Conservation (phyloP, 2,797 vertebrate genomes). For the Xenopus petersii region DNA sequence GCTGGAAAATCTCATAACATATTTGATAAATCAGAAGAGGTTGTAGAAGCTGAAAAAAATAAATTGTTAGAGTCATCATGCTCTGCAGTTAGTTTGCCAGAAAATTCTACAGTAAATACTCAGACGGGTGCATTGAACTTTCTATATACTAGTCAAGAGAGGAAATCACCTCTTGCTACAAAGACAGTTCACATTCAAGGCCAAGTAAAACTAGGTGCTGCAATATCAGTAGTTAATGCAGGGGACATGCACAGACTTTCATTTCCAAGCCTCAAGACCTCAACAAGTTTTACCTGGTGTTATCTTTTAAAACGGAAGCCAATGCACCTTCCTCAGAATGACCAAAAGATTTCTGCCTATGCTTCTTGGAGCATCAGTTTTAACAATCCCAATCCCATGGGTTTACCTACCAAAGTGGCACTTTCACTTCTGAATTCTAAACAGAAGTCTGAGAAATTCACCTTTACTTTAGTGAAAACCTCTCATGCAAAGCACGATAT, state of each 20-base stretch:
- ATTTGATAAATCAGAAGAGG: slow-evolving; percentile 62
- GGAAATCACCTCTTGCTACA: slow-evolving; percentile 66
- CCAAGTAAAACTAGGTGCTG: slow-evolving; percentile 71
- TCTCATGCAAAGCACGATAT: slow-evolving; percentile 82
- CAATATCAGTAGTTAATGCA: slow-evolving; percentile 69
- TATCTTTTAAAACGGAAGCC: slow-evolving; percentile 88
- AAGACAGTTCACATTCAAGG: slow-evolving; percentile 65
- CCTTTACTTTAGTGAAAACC: slow-evolving; percentile 87
- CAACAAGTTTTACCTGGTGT: slow-evolving; percentile 95
- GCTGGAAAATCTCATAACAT: slow-evolving; percentile 61
- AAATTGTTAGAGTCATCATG: slow-evolving; percentile 52
- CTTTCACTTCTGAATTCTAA: slow-evolving; percentile 95
- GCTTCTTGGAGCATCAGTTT: slow-evolving; percentile 80
- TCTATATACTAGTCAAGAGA: slow-evolving; percentile 72
- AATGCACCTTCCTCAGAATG: slow-evolving; percentile 80
- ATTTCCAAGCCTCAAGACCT: slow-evolving; percentile 92
- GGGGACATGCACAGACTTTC: slow-evolving; percentile 79
- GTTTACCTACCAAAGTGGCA: slow-evolving; percentile 89
- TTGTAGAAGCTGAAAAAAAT: slow-evolving; percentile 66
- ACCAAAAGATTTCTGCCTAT: slow-evolving; percentile 89
- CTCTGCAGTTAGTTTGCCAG: slow-evolving; percentile 57
- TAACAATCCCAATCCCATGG: slow-evolving; percentile 86
- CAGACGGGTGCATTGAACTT: slow-evolving; percentile 62
- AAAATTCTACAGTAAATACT: slow-evolving; percentile 54
- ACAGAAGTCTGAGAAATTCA: slow-evolving; percentile 85